Evolutionary conservation across 2,797 vertebrate genomes (phyloP).

Genomic region (Notamacropus eugenii): DNA sequence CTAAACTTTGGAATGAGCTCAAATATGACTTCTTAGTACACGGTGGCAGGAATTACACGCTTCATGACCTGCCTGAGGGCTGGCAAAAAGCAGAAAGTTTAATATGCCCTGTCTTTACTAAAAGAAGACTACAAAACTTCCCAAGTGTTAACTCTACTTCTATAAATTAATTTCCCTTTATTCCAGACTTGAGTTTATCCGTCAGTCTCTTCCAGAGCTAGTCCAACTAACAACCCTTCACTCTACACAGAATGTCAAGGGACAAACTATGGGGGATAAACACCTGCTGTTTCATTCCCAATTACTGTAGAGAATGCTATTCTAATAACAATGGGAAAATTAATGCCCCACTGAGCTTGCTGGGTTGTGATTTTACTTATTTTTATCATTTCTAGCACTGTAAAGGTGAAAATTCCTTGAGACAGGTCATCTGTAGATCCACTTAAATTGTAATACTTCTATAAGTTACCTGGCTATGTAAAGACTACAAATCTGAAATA

Average conservation of each 20-base stretch:
- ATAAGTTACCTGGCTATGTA: background rate
- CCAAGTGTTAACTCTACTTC: background rate
- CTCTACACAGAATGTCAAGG: background rate
- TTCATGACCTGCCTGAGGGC: background rate
- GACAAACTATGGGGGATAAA: background rate
- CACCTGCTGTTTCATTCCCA: background rate
- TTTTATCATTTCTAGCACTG: background rate
- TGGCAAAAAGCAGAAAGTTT: background rate
- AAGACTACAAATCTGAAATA: background rate
- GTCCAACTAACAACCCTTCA: background rate
- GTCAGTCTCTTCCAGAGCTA: background rate
- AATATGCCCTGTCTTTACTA: background rate
- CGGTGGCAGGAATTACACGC: no score
- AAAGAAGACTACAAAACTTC: background rate
- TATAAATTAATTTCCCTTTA: background rate
- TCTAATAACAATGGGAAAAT: background rate
- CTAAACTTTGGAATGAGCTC: background rate
- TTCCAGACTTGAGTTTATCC: background rate
- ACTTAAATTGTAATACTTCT: background rate
- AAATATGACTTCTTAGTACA: background rate
- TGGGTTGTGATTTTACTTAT: background rate
- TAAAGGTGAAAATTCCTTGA: background rate
- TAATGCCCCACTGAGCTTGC: background rate
- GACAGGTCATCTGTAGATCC: background rate
- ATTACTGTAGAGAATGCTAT: background rate